phyloP scores from a whole-genome alignment of 2,888 invertebrate species.

The Drosophila anomalata region DNA sequence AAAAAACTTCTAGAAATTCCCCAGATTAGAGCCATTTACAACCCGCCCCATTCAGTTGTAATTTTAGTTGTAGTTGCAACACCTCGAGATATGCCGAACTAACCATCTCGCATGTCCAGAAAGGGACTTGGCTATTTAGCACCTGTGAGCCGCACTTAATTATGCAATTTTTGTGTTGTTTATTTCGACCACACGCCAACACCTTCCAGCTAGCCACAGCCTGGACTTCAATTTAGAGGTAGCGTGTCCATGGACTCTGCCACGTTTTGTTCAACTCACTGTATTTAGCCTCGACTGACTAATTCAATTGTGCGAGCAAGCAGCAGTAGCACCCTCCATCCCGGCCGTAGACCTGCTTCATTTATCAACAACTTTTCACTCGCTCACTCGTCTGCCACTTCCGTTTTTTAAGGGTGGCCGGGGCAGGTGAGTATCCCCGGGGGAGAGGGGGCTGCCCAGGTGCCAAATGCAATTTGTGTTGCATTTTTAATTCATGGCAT shows the following conservation, averaged over 20 bases:
- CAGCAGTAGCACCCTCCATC: slow-evolving; percentile 12
- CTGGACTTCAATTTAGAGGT: slow-evolving; percentile 56
- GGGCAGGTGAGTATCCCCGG: slow-evolving; percentile 4
- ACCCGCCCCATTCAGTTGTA: background rate
- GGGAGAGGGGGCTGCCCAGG: slow-evolving; percentile 47
- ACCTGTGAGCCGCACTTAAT: slow-evolving; percentile 69
- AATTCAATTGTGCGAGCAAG: slow-evolving; percentile 67
- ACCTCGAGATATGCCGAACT: slow-evolving; percentile 16
- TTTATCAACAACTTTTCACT: slow-evolving; percentile 75
- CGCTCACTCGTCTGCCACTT: slow-evolving; percentile 56
- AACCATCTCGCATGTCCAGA: slow-evolving; percentile 55
- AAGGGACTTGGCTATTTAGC: slow-evolving; percentile 63
- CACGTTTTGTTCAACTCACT: slow-evolving; percentile 60
- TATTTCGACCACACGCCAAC: slow-evolving; percentile 53
- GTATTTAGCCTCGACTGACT: slow-evolving; percentile 63
- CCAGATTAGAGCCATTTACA: background rate
- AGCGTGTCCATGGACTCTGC: slow-evolving; percentile 33
- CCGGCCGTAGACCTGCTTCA: slow-evolving; percentile 42
- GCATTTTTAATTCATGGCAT: slow-evolving; percentile 74
- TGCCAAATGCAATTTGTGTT: slow-evolving; percentile 80
- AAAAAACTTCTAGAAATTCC: background rate
- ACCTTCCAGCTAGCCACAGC: slow-evolving; percentile 28
- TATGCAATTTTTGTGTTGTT: slow-evolving; percentile 48
- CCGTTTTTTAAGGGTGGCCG: slow-evolving; percentile 41
- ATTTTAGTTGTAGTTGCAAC: slow-evolving; percentile 6